Evolutionary conservation across 2,888 invertebrate species (phyloP), one percentile per base, ranked within the genome.

Genomic region (Orthosia incerta): DNA sequence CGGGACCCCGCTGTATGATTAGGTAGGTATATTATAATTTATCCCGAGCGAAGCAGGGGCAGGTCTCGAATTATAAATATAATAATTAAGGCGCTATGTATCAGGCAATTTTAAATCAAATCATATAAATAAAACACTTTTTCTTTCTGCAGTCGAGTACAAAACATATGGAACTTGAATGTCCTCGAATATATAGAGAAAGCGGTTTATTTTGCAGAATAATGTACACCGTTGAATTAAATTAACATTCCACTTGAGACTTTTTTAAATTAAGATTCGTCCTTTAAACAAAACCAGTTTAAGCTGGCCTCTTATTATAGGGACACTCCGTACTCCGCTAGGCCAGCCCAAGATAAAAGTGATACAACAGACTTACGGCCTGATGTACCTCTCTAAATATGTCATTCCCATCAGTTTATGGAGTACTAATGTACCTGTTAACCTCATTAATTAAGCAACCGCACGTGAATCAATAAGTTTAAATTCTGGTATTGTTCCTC

Each of bases 401-500:
- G 7, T 50, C 31, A 64, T 26, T 13, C 18, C 46, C 20, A 56
- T 20, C 45, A 46, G 15, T 5, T 23, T 13, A 64, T 50, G 16
- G 15, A 46, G 9, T 45, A 50, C 53, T 63, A 26, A 64, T 63
- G 26, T 50, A 50, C 72, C n/a, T 59, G n/a, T 73, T 73, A 78
- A 67, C 73, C 46, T 55, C 31, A 60, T 63, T 55, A 79, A 67
- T 72, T 72, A 72, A 23, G 65, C 51, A 23, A 20, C n/a, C 45
- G 31, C 20, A 53, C 39, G n/a, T 4, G 15, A 11, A 20, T 4
- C 18, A 71, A 56, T 60, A n/a, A 56, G 48, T 45, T 72, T 50
- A 72, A 57, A 66, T 59, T 66, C n/a, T 39, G 23, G 46, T 56
- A 77, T 13, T 46, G 70, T 50, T 70, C 39, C 31, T 23, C 50